phyloP scores from a whole-genome alignment of 1,140 invertebrate genomes.

The Delia radicum region DNA sequence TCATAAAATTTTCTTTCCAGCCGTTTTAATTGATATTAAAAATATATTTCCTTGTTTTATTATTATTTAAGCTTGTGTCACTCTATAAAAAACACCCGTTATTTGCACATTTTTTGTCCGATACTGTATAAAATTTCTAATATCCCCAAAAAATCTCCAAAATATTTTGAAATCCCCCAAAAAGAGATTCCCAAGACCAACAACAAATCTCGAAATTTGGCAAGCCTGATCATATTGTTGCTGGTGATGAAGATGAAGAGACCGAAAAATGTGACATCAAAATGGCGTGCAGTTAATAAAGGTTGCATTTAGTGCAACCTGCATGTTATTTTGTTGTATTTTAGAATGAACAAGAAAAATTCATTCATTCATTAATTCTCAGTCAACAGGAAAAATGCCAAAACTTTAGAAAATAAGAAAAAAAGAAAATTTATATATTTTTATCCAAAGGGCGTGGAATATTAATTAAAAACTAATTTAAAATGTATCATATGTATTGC shows the following conservation, averaged over 20 bases:
- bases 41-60: no score
- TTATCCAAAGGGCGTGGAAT: conserved; percentile 10
- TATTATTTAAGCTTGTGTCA: no score
- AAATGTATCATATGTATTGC: neutral
- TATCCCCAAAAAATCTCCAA: no score
- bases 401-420: neutral
- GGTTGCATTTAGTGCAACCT: neutral
- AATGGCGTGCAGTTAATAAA: conserved; percentile 22
- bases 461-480: conserved; percentile 24
- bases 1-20: no score
- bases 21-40: no score
- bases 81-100: no score
- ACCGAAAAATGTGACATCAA: conserved; percentile 16
- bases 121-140: no score
- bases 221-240: neutral
- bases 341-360: neutral
- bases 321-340: neutral
- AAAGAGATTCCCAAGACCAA: no score
- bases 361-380: neutral
- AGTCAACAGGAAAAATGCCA: neutral
- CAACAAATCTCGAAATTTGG: neutral
- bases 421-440: neutral
- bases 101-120: no score
- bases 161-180: no score
- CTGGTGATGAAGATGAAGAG: neutral